phyloP scores from a whole-genome alignment of 1,140 invertebrate species.

The Oreohelix idahoensis region DNA sequence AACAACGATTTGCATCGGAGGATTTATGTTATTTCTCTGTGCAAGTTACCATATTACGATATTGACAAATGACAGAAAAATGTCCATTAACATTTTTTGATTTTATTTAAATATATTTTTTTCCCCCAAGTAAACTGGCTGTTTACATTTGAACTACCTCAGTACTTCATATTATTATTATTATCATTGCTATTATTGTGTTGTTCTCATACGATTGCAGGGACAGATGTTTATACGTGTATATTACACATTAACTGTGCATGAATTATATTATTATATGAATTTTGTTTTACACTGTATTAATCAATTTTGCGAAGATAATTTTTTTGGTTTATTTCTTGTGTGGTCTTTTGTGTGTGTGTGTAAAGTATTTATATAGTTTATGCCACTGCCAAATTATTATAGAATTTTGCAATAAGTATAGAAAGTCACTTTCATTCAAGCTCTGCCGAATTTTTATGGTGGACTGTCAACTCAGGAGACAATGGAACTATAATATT shows the following conservation, averaged over 20 bases:
- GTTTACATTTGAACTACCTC: conserved; percentile 17
- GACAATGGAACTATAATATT: background rate
- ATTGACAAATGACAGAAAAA: background rate
- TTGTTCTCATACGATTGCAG: background rate
- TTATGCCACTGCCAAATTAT: background rate
- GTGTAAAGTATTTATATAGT: background rate
- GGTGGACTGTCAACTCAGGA: conserved; percentile 1
- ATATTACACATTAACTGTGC: background rate
- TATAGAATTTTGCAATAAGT: background rate
- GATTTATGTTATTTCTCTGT: background rate
- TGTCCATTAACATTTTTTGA: background rate
- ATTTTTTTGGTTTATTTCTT: background rate
- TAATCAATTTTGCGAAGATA: background rate
- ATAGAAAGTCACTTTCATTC: background rate
- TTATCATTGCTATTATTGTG: background rate
- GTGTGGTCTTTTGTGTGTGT: background rate
- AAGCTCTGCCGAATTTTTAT: background rate
- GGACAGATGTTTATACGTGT: background rate
- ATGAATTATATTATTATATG: background rate
- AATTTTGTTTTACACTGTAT: background rate
- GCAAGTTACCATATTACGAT: background rate
- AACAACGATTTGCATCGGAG: background rate
- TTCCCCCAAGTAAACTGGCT: too few species aligned
- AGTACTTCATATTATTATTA: conserved; percentile 5
- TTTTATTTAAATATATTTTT: too few species aligned